Percentiles rank a stretch among this genome's conserved stretches.
phyloP scores from a whole-genome alignment of 1,140 invertebrate species.

The Bombus pyrosoma region DNA sequence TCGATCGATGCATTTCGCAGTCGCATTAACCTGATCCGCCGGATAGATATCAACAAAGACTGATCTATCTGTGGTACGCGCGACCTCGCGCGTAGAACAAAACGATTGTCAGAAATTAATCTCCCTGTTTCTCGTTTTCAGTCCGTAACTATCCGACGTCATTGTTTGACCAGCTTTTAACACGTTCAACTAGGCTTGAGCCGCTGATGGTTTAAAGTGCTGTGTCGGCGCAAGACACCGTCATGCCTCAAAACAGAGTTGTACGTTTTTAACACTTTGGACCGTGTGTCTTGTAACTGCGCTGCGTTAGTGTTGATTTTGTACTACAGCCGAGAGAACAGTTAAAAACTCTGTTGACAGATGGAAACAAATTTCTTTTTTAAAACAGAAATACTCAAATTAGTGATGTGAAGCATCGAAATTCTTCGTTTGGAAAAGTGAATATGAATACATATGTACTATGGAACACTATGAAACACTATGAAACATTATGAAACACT shows the following conservation, averaged over 20 bases:
- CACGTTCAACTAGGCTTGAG: slow-evolving; percentile 22
- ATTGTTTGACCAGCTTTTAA: slow-evolving; percentile 49
- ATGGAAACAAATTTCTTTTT: neutral
- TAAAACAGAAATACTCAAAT: neutral
- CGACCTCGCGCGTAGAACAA: slow-evolving; percentile 38
- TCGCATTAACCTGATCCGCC: slow-evolving; percentile 31
- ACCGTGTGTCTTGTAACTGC: neutral
- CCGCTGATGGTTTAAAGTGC: neutral
- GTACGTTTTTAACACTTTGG: neutral
- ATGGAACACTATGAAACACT: too few species aligned
- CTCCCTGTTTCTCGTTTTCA: slow-evolving; percentile 52
- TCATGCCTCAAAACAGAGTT: slow-evolving; percentile 1
- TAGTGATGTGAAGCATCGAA: neutral
- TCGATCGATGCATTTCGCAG: neutral
- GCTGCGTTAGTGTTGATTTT: neutral
- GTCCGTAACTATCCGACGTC: slow-evolving; percentile 11
- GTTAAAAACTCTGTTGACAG: neutral
- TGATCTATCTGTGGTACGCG: neutral
- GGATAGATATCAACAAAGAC: slow-evolving; percentile 28
- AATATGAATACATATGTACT: too few species aligned
- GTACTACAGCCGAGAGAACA: neutral
- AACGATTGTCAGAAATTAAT: slow-evolving; percentile 59
- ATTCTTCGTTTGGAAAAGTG: neutral
- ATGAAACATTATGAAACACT: too few species aligned
- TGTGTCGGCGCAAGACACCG: neutral